These are phyloP conservation scores for Prunella himalayana DNA, from an alignment of 2,113 vertebrate genomes.

Conservation along the genomic window DNA sequence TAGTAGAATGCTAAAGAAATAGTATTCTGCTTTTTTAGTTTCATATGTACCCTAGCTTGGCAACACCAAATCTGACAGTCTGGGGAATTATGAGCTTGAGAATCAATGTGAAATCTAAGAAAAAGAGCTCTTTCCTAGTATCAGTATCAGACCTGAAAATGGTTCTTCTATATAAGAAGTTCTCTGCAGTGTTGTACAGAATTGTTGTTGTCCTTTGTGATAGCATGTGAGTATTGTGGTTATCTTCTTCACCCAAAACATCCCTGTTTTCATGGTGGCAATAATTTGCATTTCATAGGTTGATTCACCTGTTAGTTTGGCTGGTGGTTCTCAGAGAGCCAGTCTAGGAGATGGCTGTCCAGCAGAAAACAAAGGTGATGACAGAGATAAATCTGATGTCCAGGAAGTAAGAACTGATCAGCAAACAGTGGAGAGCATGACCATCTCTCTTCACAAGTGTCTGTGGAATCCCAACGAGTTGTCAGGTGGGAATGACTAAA, in stretches of 20 bases:
- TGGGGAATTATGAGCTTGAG: background rate
- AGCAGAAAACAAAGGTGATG: background rate
- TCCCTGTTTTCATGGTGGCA: background rate
- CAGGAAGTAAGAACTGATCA: background rate
- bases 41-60: background rate
- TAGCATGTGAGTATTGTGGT: background rate
- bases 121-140: background rate
- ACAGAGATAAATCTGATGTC: background rate
- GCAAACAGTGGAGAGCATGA: background rate
- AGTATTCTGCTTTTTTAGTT: background rate
- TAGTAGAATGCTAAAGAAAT: background rate
- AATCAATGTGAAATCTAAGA: background rate
- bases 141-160: background rate
- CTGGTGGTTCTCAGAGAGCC: background rate
- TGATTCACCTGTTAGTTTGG: constrained; percentile 4
- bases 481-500: constrained; percentile 27
- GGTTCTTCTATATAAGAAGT: background rate
- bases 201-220: background rate
- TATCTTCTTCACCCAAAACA: background rate
- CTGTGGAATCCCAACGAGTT: background rate
- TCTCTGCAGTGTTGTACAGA: background rate
- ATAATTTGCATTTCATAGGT: constrained; percentile 42
- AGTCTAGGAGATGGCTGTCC: background rate
- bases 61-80: background rate
- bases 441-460: background rate